Evolutionary conservation across 2,888 invertebrate genomes (phyloP).

Genomic region (Nymphalis polychloros): DNA sequence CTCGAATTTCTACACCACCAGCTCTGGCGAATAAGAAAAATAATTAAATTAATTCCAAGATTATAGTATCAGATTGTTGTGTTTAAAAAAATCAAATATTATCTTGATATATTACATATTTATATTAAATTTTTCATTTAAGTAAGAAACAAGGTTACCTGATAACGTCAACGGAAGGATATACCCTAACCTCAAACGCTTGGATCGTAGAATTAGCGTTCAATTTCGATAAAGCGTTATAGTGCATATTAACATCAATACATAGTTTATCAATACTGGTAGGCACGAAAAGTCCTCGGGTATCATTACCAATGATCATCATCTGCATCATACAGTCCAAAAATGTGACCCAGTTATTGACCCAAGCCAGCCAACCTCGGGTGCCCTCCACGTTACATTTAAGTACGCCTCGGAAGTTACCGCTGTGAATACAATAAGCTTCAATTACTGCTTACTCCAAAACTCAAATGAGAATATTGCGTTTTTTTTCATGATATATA

Average conservation of each 20-base stretch:
- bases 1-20: slow-evolving; percentile 89
- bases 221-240: slow-evolving; percentile 73
- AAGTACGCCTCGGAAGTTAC: slow-evolving; percentile 82
- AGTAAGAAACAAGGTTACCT: slow-evolving; percentile 52
- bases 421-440: slow-evolving; percentile 59
- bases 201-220: slow-evolving; percentile 68
- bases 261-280: slow-evolving; percentile 86
- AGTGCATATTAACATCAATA: slow-evolving; percentile 85
- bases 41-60: not conserved
- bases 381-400: slow-evolving; percentile 78
- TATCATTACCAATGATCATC: slow-evolving; percentile 85
- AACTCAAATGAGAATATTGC: too few species aligned
- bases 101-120: too few species aligned
- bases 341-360: slow-evolving; percentile 92
- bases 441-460: slow-evolving; percentile 28
- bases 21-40: slow-evolving; percentile 65
- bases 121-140: not conserved
- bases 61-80: not conserved
- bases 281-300: slow-evolving; percentile 87
- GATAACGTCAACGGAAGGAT: slow-evolving; percentile 74
- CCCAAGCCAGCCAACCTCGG: slow-evolving; percentile 84
- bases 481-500: too few species aligned
- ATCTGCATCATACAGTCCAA: slow-evolving; percentile 95
- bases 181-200: slow-evolving; percentile 72
- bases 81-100: too few species aligned